Evolutionary conservation across 2,888 invertebrate genomes (phyloP).

Genomic region (Cyclophora punctaria): DNA sequence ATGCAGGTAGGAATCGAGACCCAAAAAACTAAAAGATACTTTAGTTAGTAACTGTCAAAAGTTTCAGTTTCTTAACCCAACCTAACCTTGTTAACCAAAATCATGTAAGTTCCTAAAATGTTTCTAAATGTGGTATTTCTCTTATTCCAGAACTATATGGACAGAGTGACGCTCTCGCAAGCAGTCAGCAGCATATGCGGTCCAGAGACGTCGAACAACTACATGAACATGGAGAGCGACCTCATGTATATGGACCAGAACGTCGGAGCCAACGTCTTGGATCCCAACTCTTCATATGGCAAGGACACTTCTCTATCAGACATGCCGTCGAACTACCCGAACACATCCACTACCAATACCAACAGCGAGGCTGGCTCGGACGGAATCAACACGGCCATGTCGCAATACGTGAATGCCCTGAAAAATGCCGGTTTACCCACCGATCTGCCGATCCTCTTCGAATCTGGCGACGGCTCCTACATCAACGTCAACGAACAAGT

Average conservation of each 20-base stretch:
- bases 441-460: constrained; percentile 75
- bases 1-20: constrained; percentile 44
- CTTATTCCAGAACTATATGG: constrained; percentile 60
- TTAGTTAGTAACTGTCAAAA: no score
- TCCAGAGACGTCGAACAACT: constrained; percentile 48
- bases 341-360: constrained; percentile 35
- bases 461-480: constrained; percentile 78
- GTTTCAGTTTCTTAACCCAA: no score
- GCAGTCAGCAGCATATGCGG: constrained; percentile 66
- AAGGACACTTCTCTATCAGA: constrained; percentile 50
- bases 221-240: constrained; percentile 58
- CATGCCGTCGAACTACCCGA: constrained; percentile 45
- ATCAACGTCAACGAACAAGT: constrained; percentile 79
- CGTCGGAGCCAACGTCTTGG: constrained; percentile 47
- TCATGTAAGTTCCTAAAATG: no score
- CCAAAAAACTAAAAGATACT: no score
- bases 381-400: constrained; percentile 58
- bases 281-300: constrained; percentile 43
- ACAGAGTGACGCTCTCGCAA: constrained; percentile 58
- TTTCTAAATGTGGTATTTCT: not conserved
- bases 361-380: constrained; percentile 32
- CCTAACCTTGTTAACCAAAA: no score
- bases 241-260: constrained; percentile 63
- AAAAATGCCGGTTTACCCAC: constrained; percentile 66
- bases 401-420: constrained; percentile 66